A percentile compares a stretch with the other conserved stretches of the same genome.
These are phyloP conservation scores for Agapostemon virescens DNA, from an alignment of 2,888 invertebrate species.

Conservation along the genomic window DNA sequence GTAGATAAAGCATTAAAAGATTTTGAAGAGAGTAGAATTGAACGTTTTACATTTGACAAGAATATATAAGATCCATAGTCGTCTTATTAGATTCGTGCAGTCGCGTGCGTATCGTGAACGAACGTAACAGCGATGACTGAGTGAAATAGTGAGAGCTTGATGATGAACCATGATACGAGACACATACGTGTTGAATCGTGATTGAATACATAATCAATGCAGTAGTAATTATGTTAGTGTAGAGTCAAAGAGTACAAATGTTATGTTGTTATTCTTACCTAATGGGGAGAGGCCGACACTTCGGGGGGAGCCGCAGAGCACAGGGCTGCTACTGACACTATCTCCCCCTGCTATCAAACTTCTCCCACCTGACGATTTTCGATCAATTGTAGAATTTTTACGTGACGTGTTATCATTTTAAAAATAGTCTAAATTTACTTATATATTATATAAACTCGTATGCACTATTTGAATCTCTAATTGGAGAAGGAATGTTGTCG, in stretches of 20 bases:
- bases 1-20: neutral
- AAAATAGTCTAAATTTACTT: conserved; percentile 15
- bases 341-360: conserved; percentile 80
- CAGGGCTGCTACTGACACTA: conserved; percentile 82
- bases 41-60: neutral
- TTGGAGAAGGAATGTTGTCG: neutral
- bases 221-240: conserved; percentile 33
- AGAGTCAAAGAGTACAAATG: conserved; percentile 50
- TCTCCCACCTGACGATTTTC: conserved; percentile 78
- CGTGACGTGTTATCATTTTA: conserved; percentile 54
- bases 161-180: neutral
- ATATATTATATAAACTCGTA: conserved; percentile 19
- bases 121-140: conserved; percentile 19
- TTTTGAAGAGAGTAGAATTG: neutral
- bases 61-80: conserved; percentile 5
- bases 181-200: conserved; percentile 1
- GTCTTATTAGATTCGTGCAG: conserved; percentile 55
- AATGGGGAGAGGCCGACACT: conserved; percentile 83
- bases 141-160: conserved; percentile 3
- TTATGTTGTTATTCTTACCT: conserved; percentile 80
- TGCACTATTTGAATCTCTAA: conserved; percentile 30
- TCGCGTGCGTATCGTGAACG: conserved; percentile 51
- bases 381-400: conserved; percentile 68
- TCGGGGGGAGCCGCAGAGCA: conserved; percentile 82
- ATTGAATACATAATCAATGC: conserved; percentile 10